Conservation (phyloP, 2,888 invertebrate genomes). For the Andrena chrysosceles region DNA sequence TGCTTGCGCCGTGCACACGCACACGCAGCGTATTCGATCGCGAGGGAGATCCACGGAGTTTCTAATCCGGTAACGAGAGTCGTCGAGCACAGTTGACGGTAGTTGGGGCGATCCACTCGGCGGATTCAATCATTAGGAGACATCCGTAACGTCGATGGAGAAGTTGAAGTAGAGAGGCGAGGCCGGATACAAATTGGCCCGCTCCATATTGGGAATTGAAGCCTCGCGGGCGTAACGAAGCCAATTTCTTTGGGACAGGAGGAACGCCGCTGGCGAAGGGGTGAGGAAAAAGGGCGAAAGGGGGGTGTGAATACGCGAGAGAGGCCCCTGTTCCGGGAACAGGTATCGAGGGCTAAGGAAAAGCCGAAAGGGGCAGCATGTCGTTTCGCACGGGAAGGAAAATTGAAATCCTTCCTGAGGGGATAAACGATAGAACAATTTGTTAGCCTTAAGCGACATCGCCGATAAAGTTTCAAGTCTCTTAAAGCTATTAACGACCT, state of each 20-base stretch:
- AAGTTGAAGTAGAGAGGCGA: slow-evolving; percentile 31
- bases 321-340: slow-evolving; percentile 1
- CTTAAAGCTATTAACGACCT: too few relatives aligned
- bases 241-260: slow-evolving; percentile 70
- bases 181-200: slow-evolving; percentile 74
- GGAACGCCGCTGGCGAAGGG: slow-evolving; percentile 26
- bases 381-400: neutral
- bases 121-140: slow-evolving; percentile 70
- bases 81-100: slow-evolving; percentile 26
- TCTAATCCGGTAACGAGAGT: slow-evolving; percentile 56
- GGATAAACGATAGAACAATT: too few relatives aligned
- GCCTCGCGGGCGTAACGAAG: slow-evolving; percentile 71
- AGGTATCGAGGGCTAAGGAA: neutral
- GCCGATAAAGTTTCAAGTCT: too few relatives aligned
- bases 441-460: too few relatives aligned
- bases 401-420: too few relatives aligned
- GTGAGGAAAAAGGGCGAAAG: slow-evolving; percentile 3
- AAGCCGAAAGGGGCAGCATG: neutral
- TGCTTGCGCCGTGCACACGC: neutral
- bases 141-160: slow-evolving; percentile 45
- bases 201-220: slow-evolving; percentile 72
- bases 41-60: slow-evolving; percentile 43
- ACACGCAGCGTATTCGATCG: slow-evolving; percentile 6
- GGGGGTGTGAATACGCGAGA: slow-evolving; percentile 9
- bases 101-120: slow-evolving; percentile 52